Base-by-base conservation (phyloP, 1,140 invertebrate species). In the Zaprionus kolodkinae region DNA sequence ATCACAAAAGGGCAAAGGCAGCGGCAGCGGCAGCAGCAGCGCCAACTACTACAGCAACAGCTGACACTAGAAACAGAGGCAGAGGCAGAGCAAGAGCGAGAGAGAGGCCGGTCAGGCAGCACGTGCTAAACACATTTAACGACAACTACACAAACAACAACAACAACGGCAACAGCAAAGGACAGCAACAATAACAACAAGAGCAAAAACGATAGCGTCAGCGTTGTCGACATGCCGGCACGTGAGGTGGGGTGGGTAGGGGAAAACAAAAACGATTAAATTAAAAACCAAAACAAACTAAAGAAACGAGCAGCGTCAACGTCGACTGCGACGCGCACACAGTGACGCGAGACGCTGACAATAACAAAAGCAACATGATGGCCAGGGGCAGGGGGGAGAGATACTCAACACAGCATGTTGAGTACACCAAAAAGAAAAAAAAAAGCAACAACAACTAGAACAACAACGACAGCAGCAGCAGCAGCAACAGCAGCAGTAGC, bases 211-310 rank as follows among this genome's bases (percentile, higher is more conserved):
- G 40, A 45, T 45, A 45, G 40, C 40, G 40, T 45, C 40, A 45
- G 69, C 73, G 40, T 11, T 45, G 60, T 48, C 63, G 48, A 27
- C 35, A 54, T 40, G 27, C 35, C 52, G 52, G 30, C 25, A 27
- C n/a, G 11, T 25, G n/a, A 62, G 57, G 11, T n/a, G 60, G 35
- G 15, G 11, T 25, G n/a, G 54, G 65, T 27, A 13, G 60, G 48
- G 54, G 59, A 67, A 74, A 65, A 87, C 85, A 84, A 88, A 87
- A 87, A 87, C 84, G 84, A 87, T 87, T 87, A 87, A 87, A 87
- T 87, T 87, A 87, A 87, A 87, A 87, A 87, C 84, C 84, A 87
- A 87, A 87, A 87, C 84, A 87, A 87, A 87, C 84, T 87, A 87
- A 87, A 88, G 84, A 87, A 87, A 88, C 84, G 77, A 79, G 67